Evolutionary conservation across 2,888 invertebrate species (phyloP).

Genomic region (Homarus gammarus): DNA sequence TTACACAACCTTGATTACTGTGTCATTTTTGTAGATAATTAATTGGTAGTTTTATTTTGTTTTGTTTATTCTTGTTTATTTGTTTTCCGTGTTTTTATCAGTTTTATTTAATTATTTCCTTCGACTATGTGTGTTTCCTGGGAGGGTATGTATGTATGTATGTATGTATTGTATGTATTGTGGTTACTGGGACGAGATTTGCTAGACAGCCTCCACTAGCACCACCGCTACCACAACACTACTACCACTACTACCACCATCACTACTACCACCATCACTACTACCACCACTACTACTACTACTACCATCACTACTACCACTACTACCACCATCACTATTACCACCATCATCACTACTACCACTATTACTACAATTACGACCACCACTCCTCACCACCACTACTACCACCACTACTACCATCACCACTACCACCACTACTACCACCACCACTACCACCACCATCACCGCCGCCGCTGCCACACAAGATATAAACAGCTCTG

Average conservation of each 20-base stretch:
- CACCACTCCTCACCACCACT: neutral
- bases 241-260: neutral
- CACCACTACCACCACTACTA: slow-evolving; percentile 1
- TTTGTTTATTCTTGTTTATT: too few relatives aligned
- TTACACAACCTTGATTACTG: too few relatives aligned
- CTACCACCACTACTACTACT: neutral
- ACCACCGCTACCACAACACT: too few relatives aligned
- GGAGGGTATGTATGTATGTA: slow-evolving; percentile 14
- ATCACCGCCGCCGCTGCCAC: too few relatives aligned
- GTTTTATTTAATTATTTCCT: too few relatives aligned
- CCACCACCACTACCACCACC: neutral
- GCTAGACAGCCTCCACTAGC: neutral
- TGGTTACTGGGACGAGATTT: neutral
- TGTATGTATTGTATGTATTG: slow-evolving; percentile 27
- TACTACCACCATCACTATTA: neutral
- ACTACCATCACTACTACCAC: slow-evolving; percentile 1
- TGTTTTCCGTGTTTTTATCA: too few relatives aligned
- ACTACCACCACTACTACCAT: slow-evolving; percentile 11
- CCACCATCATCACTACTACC: slow-evolving; percentile 1
- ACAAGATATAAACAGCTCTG: too few relatives aligned
- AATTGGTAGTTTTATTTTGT: too few relatives aligned
- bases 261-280: neutral
- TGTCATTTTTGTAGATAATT: too few relatives aligned
- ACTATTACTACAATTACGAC: too few relatives aligned
- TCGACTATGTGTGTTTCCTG: too few relatives aligned